These are phyloP conservation scores for Heliornis fulica DNA, from an alignment of 2,113 vertebrate genomes.

Conservation along the genomic window DNA sequence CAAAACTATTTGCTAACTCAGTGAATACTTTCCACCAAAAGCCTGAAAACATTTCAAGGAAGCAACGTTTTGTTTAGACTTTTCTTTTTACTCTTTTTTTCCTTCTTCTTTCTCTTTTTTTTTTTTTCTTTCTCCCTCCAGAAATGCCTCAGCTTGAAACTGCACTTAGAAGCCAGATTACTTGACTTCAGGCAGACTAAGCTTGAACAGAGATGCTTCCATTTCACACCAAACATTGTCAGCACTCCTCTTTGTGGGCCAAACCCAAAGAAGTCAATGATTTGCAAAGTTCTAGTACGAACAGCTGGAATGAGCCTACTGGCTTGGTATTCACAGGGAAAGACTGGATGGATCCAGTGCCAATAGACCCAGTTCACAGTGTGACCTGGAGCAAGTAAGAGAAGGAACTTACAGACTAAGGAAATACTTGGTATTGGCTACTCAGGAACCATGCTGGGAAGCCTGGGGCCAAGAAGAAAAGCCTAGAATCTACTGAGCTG, in stretches of 20 bases:
- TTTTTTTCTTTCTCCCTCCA: not conserved
- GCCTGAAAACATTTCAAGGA: slow-evolving; percentile 1
- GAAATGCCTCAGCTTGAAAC: not conserved
- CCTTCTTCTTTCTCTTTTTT: not conserved
- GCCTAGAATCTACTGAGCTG: not conserved
- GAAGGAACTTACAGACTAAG: not conserved
- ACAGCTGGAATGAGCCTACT: not conserved
- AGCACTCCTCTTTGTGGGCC: not conserved
- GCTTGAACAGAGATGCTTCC: not conserved
- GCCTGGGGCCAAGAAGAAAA: not conserved
- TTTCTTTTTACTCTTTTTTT: not conserved
- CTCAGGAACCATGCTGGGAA: not conserved
- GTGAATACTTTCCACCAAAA: slow-evolving; percentile 33
- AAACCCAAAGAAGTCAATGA: not conserved
- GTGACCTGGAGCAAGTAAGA: not conserved
- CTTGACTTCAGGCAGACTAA: not conserved
- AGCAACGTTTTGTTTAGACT: not conserved
- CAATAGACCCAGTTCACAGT: not conserved
- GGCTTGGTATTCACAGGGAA: not conserved
- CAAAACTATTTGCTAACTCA: slow-evolving; percentile 40
- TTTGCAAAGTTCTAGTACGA: not conserved
- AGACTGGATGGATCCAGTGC: not conserved
- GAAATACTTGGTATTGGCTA: not conserved
- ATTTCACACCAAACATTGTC: not conserved
- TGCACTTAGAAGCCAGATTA: not conserved